Conservation (phyloP, 1,140 invertebrate species). For the Aphelenchoides avenae region DNA sequence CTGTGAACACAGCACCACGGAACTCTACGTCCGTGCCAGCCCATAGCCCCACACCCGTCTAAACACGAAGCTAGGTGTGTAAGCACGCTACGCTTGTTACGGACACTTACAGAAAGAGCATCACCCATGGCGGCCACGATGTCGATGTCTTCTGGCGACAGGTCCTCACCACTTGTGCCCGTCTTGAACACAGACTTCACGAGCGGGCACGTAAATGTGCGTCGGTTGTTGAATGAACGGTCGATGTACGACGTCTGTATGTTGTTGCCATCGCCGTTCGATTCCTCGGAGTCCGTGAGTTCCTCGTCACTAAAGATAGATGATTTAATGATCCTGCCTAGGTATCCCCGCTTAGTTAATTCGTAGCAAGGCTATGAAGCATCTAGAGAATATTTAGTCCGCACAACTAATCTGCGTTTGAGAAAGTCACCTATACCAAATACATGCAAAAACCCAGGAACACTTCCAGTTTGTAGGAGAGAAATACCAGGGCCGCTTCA, state of each 20-base stretch:
- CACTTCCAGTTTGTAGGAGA: too few species aligned
- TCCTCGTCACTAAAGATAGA: too few species aligned
- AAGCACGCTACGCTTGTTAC: conserved; percentile 11
- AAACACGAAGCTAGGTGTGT: too few species aligned
- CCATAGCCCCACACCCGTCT: conserved; percentile 39
- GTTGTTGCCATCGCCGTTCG: conserved; percentile 16
- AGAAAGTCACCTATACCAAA: too few species aligned
- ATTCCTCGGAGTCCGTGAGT: too few species aligned
- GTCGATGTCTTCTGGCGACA: conserved; percentile 49
- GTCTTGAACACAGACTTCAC: conserved; percentile 44
- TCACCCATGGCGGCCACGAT: conserved; percentile 50
- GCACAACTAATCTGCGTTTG: too few species aligned
- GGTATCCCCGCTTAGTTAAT: too few species aligned
- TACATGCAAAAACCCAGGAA: too few species aligned
- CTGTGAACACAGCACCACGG: conserved; percentile 46
- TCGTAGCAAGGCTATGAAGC: too few species aligned
- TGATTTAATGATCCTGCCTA: too few species aligned
- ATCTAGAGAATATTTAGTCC: too few species aligned
- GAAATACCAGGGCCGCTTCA: too few species aligned
- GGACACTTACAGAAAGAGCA: conserved; percentile 17
- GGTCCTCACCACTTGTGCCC: conserved; percentile 25
- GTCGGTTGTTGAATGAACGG: conserved; percentile 32
- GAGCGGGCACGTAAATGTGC: conserved; percentile 37
- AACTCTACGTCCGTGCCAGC: conserved; percentile 43
- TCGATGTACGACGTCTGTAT: conserved; percentile 36